A percentile compares a stretch with the other conserved stretches of the same genome.
phyloP scores from a whole-genome alignment of 2,797 vertebrate species.

The Siniperca obscura region DNA sequence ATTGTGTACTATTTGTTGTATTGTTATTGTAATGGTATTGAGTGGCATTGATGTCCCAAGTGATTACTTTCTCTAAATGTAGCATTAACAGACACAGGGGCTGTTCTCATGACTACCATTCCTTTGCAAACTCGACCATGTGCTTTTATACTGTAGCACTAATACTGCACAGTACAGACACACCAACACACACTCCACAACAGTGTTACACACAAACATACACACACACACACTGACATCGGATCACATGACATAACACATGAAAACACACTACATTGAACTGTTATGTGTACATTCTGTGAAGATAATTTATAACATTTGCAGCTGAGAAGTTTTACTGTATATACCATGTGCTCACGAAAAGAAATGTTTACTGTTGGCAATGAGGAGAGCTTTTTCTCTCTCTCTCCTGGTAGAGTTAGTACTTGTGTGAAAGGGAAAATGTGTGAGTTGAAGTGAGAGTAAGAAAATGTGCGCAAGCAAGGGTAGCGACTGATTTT shows the following conservation, averaged over 20 bases:
- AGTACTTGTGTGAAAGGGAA: slow-evolving; percentile 60
- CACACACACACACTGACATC: slow-evolving; percentile 38
- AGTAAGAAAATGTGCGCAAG: slow-evolving; percentile 40
- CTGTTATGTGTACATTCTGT: slow-evolving; percentile 81
- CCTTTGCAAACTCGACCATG: slow-evolving; percentile 67
- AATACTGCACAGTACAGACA: slow-evolving; percentile 60
- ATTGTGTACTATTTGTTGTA: slow-evolving; percentile 73
- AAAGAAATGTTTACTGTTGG: slow-evolving; percentile 78
- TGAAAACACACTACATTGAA: slow-evolving; percentile 52
- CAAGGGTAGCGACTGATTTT: slow-evolving; percentile 43
- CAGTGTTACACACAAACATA: slow-evolving; percentile 29
- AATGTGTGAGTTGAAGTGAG: slow-evolving; percentile 48
- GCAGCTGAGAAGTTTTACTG: slow-evolving; percentile 79
- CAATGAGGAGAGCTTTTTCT: slow-evolving; percentile 22
- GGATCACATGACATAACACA: slow-evolving; percentile 28
- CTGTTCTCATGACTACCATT: slow-evolving; percentile 64
- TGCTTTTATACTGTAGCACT: slow-evolving; percentile 76
- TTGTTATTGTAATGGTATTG: slow-evolving; percentile 70
- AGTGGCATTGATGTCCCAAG: slow-evolving; percentile 68
- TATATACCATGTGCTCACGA: slow-evolving; percentile 71
- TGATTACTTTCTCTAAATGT: slow-evolving; percentile 78
- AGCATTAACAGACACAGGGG: slow-evolving; percentile 76
- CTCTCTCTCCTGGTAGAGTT: slow-evolving; percentile 41
- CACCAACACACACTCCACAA: slow-evolving; percentile 24
- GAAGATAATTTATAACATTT: slow-evolving; percentile 86